phyloP scores from a whole-genome alignment of 2,113 vertebrate genomes.

The Gavia stellata region DNA sequence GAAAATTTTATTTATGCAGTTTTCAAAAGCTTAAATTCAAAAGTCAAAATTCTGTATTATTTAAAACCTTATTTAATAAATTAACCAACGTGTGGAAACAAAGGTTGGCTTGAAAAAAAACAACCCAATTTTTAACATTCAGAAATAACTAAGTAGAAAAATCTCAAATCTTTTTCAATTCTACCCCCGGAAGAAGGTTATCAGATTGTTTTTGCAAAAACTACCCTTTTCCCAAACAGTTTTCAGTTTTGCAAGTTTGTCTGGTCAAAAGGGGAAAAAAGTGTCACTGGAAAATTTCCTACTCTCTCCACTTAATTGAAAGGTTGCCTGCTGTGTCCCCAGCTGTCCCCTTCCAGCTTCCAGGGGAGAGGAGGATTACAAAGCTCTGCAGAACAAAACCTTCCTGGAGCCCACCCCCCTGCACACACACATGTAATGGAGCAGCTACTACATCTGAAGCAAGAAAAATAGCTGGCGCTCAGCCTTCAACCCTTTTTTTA shows the following conservation, averaged over 20 bases:
- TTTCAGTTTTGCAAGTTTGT: neutral
- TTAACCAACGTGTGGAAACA: neutral
- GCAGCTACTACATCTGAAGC: neutral
- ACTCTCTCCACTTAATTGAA: neutral
- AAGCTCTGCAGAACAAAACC: neutral
- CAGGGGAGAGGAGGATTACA: neutral
- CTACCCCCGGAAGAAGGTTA: neutral
- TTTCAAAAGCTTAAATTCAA: neutral
- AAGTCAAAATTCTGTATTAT: neutral
- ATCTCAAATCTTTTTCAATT: neutral
- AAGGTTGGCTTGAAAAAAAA: neutral
- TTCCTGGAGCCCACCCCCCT: neutral
- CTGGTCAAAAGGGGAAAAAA: neutral
- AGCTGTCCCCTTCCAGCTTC: neutral
- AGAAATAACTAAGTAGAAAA: neutral
- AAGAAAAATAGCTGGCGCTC: neutral
- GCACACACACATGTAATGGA: neutral
- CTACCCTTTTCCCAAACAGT: neutral
- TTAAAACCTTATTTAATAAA: neutral
- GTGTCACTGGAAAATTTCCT: neutral
- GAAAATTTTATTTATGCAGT: neutral
- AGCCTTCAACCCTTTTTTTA: neutral
- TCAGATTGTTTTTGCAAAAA: neutral
- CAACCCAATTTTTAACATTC: neutral
- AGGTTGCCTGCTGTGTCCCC: neutral